Base-by-base conservation (phyloP, 2,113 vertebrate species). In the Nibea coibor region DNA sequence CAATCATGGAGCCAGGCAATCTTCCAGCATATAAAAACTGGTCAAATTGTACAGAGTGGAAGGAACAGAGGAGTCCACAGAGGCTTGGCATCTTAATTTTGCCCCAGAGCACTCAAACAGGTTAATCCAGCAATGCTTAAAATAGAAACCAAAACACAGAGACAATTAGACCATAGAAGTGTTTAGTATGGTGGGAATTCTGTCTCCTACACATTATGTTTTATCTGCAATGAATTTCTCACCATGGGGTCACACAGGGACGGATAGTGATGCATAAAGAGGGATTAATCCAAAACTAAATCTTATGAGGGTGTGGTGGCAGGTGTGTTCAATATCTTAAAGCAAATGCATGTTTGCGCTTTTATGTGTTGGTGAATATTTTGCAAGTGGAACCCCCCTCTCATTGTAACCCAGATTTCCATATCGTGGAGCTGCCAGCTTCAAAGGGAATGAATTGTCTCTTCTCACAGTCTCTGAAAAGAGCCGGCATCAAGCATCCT, bases 391-490 rank as follows among this genome's bases (percentile, higher is more conserved):
- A 73, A 45, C 58, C 35, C 50, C 70, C 35, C n/a, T 74, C 51
- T 73, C 70, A 50, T 81, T 81, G 74, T 78, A 88, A 72, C 82
- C 88, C 88, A 88, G 82, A 89, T 89, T 84, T 70, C n/a, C 78
- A 85, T 72, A 26, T 79, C 43, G 24, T 79, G 28, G 74, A 82
- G 75, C 89, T 85, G 69, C 58, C 48, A 4, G 76, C 90, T 86
- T 91, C 92, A 91, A 90, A 92, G 84, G 83, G 90, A 92, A 90
- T 75, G 78, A 91, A 86, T 73, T 28, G 28, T 80, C 75, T 77
- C 45, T 35, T 35, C n/a, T n/a, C n/a, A n/a, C n/a, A n/a, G n/a
- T n/a, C n/a, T 75, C 63, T 42, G 69, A 81, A 83, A 78, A 15
- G 69, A 81, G 73, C 59, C 57, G 2, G 45, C 16, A 19, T 77